Evolutionary conservation across 2,797 vertebrate genomes (phyloP), one percentile per base, ranked within the genome.

Genomic region (Sebastes ruberrimus): DNA sequence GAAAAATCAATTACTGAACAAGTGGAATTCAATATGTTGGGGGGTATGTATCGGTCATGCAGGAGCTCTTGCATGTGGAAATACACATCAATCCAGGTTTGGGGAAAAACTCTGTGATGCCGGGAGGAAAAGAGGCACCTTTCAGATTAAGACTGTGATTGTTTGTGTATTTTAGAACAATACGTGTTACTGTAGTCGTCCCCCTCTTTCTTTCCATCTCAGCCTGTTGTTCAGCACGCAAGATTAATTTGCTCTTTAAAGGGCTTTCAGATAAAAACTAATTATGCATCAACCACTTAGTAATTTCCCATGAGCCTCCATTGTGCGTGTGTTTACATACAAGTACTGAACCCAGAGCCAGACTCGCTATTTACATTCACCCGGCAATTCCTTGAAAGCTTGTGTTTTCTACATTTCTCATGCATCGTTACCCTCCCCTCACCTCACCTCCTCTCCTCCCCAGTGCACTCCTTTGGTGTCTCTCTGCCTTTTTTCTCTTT

Each of bases 1-100:
- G 86, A 89, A 88, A 90, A 93, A 94, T 93, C 91, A 78, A 92
- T 94, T 90, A 92, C 66, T 1, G 60, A 92, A 91, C 88, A 86
- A 92, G 92, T 84, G 81, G 80, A 91, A 88, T 87, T 89, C 85
- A 90, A 78, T 85, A 80, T 56, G 80, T 52, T 27, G 42, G 49
- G 60, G 27, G 27, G 57, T 4, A n/a, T 5, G 63, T 60, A 18
- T 82, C 14, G 25, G 67, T 63, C 82, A 70, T 7, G 30, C 60
- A 55, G 62, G 46, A 49, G 71, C 52, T 28, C 69, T 42, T 35
- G 28, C 63, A 42, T 27, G 64, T 52, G 20, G 46, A 73, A 62
- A 72, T 61, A 11, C 33, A 56, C 28, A 18, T 62, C 27, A 77
- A 74, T 70, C 35, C 27, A 14, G 64, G 33, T 38, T 35, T 20